Evolutionary conservation across 2,113 vertebrate species (phyloP), one percentile per base, ranked within the genome.

Genomic region (Nothobranchius kuhntae): DNA sequence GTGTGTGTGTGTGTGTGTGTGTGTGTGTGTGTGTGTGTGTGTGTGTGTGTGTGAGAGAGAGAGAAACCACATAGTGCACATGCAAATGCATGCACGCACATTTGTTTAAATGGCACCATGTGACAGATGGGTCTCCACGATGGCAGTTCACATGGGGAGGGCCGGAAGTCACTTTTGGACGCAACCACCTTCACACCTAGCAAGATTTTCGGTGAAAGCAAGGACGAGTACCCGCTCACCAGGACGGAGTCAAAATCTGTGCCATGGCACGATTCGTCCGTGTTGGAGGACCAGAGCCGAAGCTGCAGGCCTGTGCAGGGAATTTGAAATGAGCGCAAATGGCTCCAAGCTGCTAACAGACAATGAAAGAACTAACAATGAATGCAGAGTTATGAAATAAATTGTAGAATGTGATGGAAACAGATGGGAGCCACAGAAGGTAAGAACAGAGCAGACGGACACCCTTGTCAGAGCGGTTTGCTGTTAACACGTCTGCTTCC

Each of bases 401-500:
- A 81, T 80, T 87, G 71, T 81, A 89, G 80, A 89, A 85, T 73
- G 38, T 58, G 15, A 71, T 57, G 64, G 65, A 77, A 83, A 61
- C 89, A 91, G 90, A 91, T 87, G 89, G 90, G 77, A 64, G 65
- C 55, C 71, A 75, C 89, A 91, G 89, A 91, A 84, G 80, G 88
- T 79, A 81, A 53, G 64, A 72, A 81, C 73, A 40, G 78, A 74
- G 86, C 73, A 76, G 73, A 77, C n/a, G 59, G 83, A 86, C 69
- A 77, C 30, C 30, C 40, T 77, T 7, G 45, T 65, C 80, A 75
- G 53, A 52, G 61, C 59, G 0, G n/a, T 53, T 75, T 75, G 47
- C 65, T 71, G 75, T 56, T 52, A 2, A 12, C 55, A 26, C 48
- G 57, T 66, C 35, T 50, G 60, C 68, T 52, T 65, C 36, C n/a